phyloP scores from a whole-genome alignment of 2,888 invertebrate species.

The Drosophila kambysellisi region DNA sequence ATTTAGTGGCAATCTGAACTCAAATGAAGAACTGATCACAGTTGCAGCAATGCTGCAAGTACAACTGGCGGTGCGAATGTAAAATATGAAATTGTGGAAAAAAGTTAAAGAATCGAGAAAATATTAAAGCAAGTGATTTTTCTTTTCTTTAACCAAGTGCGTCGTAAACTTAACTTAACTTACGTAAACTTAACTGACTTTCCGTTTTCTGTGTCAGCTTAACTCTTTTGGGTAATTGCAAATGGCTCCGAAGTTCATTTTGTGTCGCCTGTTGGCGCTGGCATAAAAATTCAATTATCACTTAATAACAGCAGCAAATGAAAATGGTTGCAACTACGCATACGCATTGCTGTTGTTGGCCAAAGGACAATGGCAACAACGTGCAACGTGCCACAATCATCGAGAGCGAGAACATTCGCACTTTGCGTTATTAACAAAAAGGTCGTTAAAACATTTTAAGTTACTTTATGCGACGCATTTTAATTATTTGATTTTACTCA shows the following conservation, averaged over 20 bases:
- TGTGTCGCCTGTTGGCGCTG: conserved; percentile 47
- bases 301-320: conserved; percentile 74
- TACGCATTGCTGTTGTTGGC: conserved; percentile 24
- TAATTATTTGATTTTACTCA: conserved; percentile 76
- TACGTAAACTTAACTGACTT: background rate
- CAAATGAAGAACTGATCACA: conserved; percentile 18
- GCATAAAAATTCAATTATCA: conserved; percentile 81
- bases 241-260: conserved; percentile 49
- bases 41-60: conserved; percentile 22
- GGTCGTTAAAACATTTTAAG: conserved; percentile 77
- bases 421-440: conserved; percentile 76
- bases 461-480: conserved; percentile 68
- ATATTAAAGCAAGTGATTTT: background rate
- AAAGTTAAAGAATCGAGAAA: background rate
- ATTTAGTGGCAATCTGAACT: conserved; percentile 31
- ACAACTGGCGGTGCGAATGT: background rate
- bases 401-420: conserved; percentile 60
- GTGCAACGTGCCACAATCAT: conserved; percentile 36
- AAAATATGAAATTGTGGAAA: background rate
- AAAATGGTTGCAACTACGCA: conserved; percentile 58
- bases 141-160: background rate
- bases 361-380: conserved; percentile 27
- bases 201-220: conserved; percentile 22
- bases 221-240: conserved; percentile 28
- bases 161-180: conserved; percentile 1